These are phyloP conservation scores for Vanessa cardui DNA, from an alignment of 2,888 invertebrate genomes.

Conservation along the genomic window DNA sequence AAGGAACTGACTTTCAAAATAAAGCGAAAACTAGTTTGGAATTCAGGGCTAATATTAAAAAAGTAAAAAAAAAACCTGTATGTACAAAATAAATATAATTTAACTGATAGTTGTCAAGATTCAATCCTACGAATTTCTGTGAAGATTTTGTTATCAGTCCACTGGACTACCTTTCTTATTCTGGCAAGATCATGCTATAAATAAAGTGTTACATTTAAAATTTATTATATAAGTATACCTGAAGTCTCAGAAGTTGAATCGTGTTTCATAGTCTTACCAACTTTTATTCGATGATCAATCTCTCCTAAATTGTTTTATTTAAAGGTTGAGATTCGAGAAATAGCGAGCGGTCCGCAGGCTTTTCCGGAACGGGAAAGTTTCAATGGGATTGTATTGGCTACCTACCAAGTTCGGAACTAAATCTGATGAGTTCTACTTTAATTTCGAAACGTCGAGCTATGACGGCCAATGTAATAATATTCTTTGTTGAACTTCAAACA, in stretches of 20 bases:
- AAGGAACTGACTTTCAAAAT: too few relatives aligned
- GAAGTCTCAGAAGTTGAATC: constrained; percentile 17
- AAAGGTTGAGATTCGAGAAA: constrained; percentile 43
- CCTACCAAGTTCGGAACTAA: constrained; percentile 62
- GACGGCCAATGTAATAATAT: constrained; percentile 42
- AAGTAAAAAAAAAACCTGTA: too few relatives aligned
- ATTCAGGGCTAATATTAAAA: too few relatives aligned
- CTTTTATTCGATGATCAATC: constrained; percentile 64
- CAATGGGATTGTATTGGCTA: constrained; percentile 77
- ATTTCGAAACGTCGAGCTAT: constrained; percentile 47
- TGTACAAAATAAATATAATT: too few relatives aligned
- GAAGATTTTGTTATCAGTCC: too few relatives aligned
- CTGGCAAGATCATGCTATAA: too few relatives aligned
- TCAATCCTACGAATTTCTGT: too few relatives aligned
- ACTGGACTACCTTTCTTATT: too few relatives aligned
- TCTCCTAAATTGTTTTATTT: constrained; percentile 63
- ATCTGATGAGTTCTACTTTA: constrained; percentile 50
- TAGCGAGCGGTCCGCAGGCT: constrained; percentile 46
- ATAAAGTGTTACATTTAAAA: too few relatives aligned
- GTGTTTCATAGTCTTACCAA: constrained; percentile 41
- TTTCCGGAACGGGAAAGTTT: constrained; percentile 64
- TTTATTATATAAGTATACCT: constrained; percentile 7
- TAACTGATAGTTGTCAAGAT: too few relatives aligned
- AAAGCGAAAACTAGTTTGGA: too few relatives aligned
- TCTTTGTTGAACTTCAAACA: constrained; percentile 21